A percentile compares a stretch with the other conserved stretches of the same genome.
Evolutionary conservation across 1,140 invertebrate species (phyloP).

Genomic region (Heliconius congener): DNA sequence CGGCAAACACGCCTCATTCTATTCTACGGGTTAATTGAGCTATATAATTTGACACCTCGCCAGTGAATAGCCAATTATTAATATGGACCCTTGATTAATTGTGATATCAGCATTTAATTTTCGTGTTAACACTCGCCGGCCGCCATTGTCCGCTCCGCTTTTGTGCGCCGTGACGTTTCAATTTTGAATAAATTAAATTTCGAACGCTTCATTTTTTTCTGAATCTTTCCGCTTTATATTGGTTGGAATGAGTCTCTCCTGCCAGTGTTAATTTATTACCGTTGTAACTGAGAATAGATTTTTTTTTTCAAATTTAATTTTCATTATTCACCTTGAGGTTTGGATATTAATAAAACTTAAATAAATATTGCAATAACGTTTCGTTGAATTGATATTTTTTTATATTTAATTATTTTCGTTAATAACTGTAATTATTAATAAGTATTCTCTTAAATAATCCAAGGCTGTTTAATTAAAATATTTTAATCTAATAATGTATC

Average conservation of each 20-base stretch:
- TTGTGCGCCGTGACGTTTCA: slow-evolving; percentile 79
- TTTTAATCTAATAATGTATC: not conserved
- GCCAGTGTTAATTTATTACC: slow-evolving; percentile 75
- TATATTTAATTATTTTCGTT: not conserved
- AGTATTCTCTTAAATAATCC: not conserved
- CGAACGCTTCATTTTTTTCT: slow-evolving; percentile 78
- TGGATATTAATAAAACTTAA: slow-evolving; percentile 22
- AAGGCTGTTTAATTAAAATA: not conserved
- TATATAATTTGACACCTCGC: slow-evolving; percentile 80
- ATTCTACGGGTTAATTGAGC: slow-evolving; percentile 77
- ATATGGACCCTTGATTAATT: slow-evolving; percentile 80
- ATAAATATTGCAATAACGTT: slow-evolving; percentile 19
- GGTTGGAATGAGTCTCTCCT: slow-evolving; percentile 60
- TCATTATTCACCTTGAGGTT: slow-evolving; percentile 28
- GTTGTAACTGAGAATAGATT: slow-evolving; percentile 67
- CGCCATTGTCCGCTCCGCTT: slow-evolving; percentile 69
- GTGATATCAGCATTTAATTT: slow-evolving; percentile 81
- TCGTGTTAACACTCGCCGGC: slow-evolving; percentile 75
- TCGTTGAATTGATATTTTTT: not conserved
- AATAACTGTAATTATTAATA: slow-evolving; percentile 16
- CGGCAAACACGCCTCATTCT: slow-evolving; percentile 48
- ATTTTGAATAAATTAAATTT: slow-evolving; percentile 82
- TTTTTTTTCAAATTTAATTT: slow-evolving; percentile 29
- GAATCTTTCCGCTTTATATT: slow-evolving; percentile 53
- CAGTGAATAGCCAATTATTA: slow-evolving; percentile 80